A percentile compares a stretch with the other conserved stretches of the same genome.
Conservation (phyloP, 2,888 invertebrate genomes). For the Mechanitis mazaeus region DNA sequence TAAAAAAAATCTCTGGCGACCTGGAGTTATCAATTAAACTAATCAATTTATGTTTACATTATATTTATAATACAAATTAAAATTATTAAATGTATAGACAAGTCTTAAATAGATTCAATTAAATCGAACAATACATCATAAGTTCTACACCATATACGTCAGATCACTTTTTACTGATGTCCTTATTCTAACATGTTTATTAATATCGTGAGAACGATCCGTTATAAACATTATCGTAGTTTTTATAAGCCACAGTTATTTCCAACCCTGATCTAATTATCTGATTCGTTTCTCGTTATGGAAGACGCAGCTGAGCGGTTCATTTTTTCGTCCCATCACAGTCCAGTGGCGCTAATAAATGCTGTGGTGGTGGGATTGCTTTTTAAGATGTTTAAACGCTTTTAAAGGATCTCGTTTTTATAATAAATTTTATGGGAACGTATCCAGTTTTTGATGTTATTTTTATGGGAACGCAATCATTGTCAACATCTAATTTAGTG, state of each 20-base stretch:
- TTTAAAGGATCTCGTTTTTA: too few relatives aligned
- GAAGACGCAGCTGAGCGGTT: slow-evolving; percentile 22
- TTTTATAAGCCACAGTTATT: slow-evolving; percentile 26
- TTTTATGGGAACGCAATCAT: too few relatives aligned
- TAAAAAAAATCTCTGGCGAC: too few relatives aligned
- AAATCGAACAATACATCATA: background rate
- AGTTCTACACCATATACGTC: slow-evolving; percentile 16
- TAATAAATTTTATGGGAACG: too few relatives aligned
- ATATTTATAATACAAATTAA: background rate
- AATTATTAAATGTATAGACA: background rate
- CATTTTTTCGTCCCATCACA: slow-evolving; percentile 21
- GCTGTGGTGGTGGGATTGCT: background rate
- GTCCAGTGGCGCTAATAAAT: slow-evolving; percentile 13
- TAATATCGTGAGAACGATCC: slow-evolving; percentile 30
- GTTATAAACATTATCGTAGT: slow-evolving; percentile 19
- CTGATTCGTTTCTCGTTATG: slow-evolving; percentile 20
- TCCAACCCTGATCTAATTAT: slow-evolving; percentile 30
- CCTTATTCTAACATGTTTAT: slow-evolving; percentile 24
- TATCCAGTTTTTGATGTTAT: too few relatives aligned
- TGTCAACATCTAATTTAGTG: too few relatives aligned
- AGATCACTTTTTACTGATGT: slow-evolving; percentile 25
- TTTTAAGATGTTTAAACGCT: background rate
- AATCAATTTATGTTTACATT: too few relatives aligned
- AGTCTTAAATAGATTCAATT: background rate
- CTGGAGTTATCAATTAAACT: too few relatives aligned